Evolutionary conservation across 1,140 invertebrate genomes (phyloP).

Genomic region (Hylyphantes graminicola): DNA sequence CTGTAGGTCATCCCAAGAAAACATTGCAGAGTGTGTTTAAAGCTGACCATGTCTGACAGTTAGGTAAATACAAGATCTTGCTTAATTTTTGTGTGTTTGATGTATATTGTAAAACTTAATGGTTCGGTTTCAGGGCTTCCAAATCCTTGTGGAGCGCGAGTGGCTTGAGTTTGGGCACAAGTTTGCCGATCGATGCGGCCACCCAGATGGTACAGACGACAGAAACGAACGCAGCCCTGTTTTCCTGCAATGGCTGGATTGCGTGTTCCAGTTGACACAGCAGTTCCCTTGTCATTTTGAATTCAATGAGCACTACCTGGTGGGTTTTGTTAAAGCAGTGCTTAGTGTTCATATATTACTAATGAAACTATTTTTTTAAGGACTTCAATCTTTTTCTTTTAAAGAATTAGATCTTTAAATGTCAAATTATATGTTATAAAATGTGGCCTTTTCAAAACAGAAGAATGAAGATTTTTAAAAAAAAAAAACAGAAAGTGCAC

Average conservation of each 20-base stretch:
- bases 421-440: no score
- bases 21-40: no score
- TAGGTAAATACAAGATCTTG: no score
- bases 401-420: not conserved
- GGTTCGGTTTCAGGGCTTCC: conserved; percentile 80
- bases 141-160: conserved; percentile 89
- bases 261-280: conserved; percentile 88
- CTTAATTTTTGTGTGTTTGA: no score
- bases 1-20: no score
- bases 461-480: no score
- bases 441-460: no score
- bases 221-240: conserved; percentile 93
- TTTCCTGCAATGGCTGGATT: conserved; percentile 98
- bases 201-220: conserved; percentile 83
- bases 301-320: conserved; percentile 92
- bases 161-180: conserved; percentile 98
- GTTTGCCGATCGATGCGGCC: conserved; percentile 94
- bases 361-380: not conserved
- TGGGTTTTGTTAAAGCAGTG: conserved; percentile 70
- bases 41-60: no score
- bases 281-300: conserved; percentile 96
- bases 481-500: no score
- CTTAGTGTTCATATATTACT: not conserved
- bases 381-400: not conserved
- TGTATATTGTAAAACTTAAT: not conserved